Evolutionary conservation across 2,797 vertebrate genomes (phyloP), one percentile per base, ranked within the genome.

Genomic region (Amphiprion clarkii): DNA sequence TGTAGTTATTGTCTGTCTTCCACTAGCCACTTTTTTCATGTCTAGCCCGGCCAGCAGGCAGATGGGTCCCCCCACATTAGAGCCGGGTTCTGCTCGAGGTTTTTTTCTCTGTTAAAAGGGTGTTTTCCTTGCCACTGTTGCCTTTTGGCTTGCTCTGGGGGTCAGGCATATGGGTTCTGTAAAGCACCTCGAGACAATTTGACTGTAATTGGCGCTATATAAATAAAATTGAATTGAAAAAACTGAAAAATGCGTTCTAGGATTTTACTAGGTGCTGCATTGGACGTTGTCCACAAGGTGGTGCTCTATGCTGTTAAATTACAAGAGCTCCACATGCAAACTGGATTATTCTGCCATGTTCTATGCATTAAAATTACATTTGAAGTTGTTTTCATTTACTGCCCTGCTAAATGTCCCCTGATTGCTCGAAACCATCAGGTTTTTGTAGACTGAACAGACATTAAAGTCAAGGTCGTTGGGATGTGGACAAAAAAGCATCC

Each of bases 211-310:
- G 23, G 23, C 23, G 23, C 23, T 23, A 23, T 23, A 23, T 23
- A 23, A 23, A 23, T 23, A 23, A 23, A 23, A 23, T 23, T 23
- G 23, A 23, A 23, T 23, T 23, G 23, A 23, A 23, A 23, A 23
- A 23, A 23, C 2, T 23, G 23, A 23, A 23, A 23, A 52, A 40
- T n/a, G 23, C 19, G 46, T 13, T 13, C 0, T 1, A 16, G 23
- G 13, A 36, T 6, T 33, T 19, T 19, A 57, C 19, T 17, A 5
- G 5, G 29, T 21, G 46, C 42, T 33, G 17, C 13, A 9, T 25
- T 25, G 5, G 1, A 59, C 12, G 1, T 57, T 85, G 67, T 78
- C 84, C 84, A 88, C 81, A 66, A 69, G 81, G 77, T 69, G 89
- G 85, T 8, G 69, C 0, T 4, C 25, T 55, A 0, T 16, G 2